Evolutionary conservation across 2,113 vertebrate species (phyloP).

Genomic region (Trogon surrucura): DNA sequence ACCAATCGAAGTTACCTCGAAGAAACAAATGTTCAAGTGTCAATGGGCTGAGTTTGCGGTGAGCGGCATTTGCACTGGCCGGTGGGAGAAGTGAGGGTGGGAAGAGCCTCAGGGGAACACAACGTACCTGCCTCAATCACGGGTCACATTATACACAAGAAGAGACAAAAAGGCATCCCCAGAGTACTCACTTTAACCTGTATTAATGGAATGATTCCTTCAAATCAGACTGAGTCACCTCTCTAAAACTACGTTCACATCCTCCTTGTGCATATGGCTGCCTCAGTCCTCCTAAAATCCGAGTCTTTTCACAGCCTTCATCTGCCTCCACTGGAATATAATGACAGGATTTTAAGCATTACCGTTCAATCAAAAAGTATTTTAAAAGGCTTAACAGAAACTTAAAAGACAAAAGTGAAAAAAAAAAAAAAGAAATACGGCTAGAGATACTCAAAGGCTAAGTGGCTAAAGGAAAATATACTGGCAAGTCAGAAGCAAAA

Average conservation of each 20-base stretch:
- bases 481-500: background rate
- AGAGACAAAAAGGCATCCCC: background rate
- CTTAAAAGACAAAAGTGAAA: background rate
- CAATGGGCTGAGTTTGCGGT: rapidly evolving
- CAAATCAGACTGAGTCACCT: background rate
- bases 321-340: background rate
- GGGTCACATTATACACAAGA: background rate
- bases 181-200: background rate
- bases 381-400: conserved; percentile 9
- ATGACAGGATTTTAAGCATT: background rate
- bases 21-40: background rate
- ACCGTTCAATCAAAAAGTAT: background rate
- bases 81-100: background rate
- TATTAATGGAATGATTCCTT: background rate
- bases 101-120: background rate
- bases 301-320: background rate
- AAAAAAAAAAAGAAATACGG: background rate
- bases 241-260: background rate
- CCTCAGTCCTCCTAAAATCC: background rate
- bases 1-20: background rate
- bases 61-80: background rate
- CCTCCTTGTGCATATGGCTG: background rate
- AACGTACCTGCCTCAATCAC: background rate
- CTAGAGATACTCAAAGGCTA: background rate
- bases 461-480: background rate